Evolutionary conservation across 2,113 vertebrate genomes (phyloP).

Genomic region (Leucopternis melanops): DNA sequence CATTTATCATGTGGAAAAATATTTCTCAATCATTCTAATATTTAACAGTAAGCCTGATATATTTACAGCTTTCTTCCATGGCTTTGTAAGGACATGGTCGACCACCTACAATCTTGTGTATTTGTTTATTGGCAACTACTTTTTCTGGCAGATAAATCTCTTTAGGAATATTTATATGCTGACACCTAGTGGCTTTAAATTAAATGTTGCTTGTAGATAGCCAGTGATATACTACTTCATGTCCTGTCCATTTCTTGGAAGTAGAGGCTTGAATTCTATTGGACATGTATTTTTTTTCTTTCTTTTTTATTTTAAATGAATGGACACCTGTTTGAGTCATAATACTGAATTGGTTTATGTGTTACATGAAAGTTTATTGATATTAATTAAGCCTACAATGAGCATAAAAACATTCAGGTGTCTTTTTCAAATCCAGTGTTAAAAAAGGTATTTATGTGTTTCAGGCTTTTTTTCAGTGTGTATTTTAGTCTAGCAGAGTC

Average conservation of each 20-base stretch:
- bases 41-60: background rate
- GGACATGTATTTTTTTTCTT: background rate
- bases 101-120: background rate
- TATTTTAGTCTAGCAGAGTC: background rate
- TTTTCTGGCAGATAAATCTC: background rate
- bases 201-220: background rate
- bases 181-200: conserved; percentile 54
- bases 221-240: background rate
- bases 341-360: background rate
- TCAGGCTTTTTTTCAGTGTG: background rate
- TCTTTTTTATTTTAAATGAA: background rate
- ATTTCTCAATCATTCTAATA: background rate
- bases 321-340: background rate
- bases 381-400: background rate
- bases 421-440: background rate
- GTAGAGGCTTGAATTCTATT: background rate
- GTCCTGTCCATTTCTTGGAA: background rate
- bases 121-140: background rate
- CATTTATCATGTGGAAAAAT: background rate
- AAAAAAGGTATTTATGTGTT: background rate
- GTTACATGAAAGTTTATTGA: background rate
- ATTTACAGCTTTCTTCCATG: background rate
- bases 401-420: background rate
- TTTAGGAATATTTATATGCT: conserved; percentile 41
- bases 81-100: background rate